Base-by-base conservation (phyloP, 2,797 vertebrate species). In the Sebastes hubbsi region DNA sequence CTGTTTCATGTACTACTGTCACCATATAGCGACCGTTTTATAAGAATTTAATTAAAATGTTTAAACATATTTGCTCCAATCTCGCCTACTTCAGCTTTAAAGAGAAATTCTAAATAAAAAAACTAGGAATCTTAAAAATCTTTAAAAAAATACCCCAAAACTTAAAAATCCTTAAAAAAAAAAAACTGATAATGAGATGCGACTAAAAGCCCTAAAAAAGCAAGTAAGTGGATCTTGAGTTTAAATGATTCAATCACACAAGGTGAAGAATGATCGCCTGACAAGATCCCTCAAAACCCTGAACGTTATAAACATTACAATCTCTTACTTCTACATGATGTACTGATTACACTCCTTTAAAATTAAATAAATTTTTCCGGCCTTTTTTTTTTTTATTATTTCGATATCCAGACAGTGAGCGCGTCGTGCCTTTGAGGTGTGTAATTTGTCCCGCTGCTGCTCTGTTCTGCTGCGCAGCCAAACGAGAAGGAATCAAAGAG, bases 401-500 rank as follows among this genome's bases (percentile, higher is more conserved):
- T 67, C 18, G 1, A 24, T 6, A 5, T 46, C 1, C 7, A 55
- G 61, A 42, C 70, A 68, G 66, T 80, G 76, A 75, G 62, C 1
- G 24, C 38, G 4, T 64, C 66, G 10, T 1, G 18, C 8, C 38
- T 65, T 54, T 82, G 63, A 67, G 72, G 42, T 62, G 66, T 60
- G 71, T 77, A 61, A 87, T 79, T 70, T 49, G 36, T 82, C 75
- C 71, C 36, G 1, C 8, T 2, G 42, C 67, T 22, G 60, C 5
- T 73, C 72, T 18, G 85, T 88, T 95, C 84, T 62, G 73, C 90
- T 72, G 92, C 83, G 60, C 91, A 90, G 92, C 77, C 85, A 94
- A 77, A 94, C 87, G 90, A 94, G 93, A 95, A 94, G 66, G 90
- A 95, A 95, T 93, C 87, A 91, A 94, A 94, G 95, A 92, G 94